Percentiles rank a stretch among this genome's conserved stretches.
Evolutionary conservation across 2,113 vertebrate genomes (phyloP).

Genomic region (Callionymus lyra): DNA sequence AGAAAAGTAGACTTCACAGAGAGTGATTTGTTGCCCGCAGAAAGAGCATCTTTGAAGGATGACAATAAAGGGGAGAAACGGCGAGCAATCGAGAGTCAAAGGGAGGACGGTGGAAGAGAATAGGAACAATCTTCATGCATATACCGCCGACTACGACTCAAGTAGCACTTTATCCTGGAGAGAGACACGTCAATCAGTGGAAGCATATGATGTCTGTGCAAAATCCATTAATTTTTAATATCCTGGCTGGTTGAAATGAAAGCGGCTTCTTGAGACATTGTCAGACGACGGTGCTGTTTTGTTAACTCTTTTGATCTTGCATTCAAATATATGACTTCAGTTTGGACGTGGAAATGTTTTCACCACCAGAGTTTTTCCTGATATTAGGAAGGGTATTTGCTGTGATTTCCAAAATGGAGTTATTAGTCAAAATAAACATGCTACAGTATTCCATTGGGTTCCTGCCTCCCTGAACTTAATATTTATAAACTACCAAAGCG

Average conservation of each 20-base stretch:
- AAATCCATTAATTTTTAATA: slow-evolving; percentile 77
- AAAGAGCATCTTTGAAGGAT: slow-evolving; percentile 20
- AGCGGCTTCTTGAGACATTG: slow-evolving; percentile 68
- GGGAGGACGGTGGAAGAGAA: slow-evolving; percentile 13
- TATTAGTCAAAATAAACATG: too few species aligned
- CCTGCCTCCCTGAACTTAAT: too few species aligned
- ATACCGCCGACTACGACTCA: slow-evolving; percentile 43
- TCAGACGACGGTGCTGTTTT: slow-evolving; percentile 72
- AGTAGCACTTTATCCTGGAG: slow-evolving; percentile 61
- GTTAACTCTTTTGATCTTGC: slow-evolving; percentile 65
- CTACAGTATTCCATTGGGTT: too few species aligned
- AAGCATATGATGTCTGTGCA: slow-evolving; percentile 63
- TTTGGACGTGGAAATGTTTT: slow-evolving; percentile 45
- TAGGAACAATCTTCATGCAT: slow-evolving; percentile 48
- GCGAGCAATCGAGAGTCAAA: slow-evolving; percentile 24
- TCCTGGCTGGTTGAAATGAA: slow-evolving; percentile 64
- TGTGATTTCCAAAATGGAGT: too few species aligned
- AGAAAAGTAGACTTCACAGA: slow-evolving; percentile 41
- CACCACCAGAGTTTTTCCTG: too few species aligned
- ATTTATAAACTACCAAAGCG: too few species aligned
- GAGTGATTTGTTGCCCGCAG: slow-evolving; percentile 32
- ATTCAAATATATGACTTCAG: slow-evolving; percentile 59
- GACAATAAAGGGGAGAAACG: slow-evolving; percentile 38
- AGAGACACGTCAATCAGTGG: slow-evolving; percentile 65
- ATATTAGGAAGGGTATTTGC: too few species aligned